These are phyloP conservation scores for Oncopodura yosiiana DNA, from an alignment of 1,140 invertebrate species.

Conservation along the genomic window DNA sequence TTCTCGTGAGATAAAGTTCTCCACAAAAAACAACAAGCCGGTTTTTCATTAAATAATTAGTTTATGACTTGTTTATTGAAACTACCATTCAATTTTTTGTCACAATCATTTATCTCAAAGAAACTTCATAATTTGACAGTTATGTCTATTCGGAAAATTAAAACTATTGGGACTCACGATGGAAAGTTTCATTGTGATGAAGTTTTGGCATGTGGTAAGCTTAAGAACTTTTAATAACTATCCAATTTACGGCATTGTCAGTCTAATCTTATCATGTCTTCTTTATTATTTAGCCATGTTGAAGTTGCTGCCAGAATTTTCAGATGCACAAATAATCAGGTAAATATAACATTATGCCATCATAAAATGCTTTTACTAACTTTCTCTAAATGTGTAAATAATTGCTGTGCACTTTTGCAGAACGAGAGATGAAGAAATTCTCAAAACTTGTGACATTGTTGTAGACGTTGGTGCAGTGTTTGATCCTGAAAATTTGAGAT, in stretches of 20 bases:
- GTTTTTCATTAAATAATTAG: too few relatives aligned
- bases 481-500: slow-evolving; percentile 63
- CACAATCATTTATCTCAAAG: too few relatives aligned
- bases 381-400: neutral
- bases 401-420: slow-evolving; percentile 36
- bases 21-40: too few relatives aligned
- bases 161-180: slow-evolving; percentile 62
- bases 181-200: slow-evolving; percentile 93
- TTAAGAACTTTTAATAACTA: too few relatives aligned
- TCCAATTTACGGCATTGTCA: too few relatives aligned
- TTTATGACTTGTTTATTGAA: too few relatives aligned
- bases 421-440: slow-evolving; percentile 51
- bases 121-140: too few relatives aligned
- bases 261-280: too few relatives aligned
- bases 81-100: too few relatives aligned
- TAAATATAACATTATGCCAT: slow-evolving; percentile 38
- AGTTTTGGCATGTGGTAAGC: slow-evolving; percentile 83
- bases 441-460: slow-evolving; percentile 83
- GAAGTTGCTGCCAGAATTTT: slow-evolving; percentile 66
- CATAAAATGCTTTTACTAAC: neutral
- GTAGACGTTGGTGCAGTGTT: slow-evolving; percentile 92
- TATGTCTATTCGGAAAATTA: too few relatives aligned
- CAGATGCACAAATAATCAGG: slow-evolving; percentile 71
- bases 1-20: too few relatives aligned
- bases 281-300: too few relatives aligned